Evolutionary conservation across 2,888 invertebrate species (phyloP), one percentile per base, ranked within the genome.

Genomic region (Chrysopilus asiliformis): DNA sequence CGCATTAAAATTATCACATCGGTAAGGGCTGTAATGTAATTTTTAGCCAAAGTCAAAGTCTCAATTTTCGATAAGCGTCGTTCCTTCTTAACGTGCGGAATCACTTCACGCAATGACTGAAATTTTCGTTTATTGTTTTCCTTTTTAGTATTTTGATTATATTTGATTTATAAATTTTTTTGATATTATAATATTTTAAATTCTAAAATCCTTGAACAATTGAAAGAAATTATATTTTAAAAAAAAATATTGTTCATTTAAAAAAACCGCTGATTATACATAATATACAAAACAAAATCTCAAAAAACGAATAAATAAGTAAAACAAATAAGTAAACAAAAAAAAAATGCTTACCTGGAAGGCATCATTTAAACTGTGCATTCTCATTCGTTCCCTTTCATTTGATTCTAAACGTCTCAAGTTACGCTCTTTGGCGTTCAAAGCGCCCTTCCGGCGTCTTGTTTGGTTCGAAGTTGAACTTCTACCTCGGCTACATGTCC

Each of bases 291-390:
- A n/a, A n/a, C n/a, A n/a, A n/a, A n/a, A n/a, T n/a, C n/a, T n/a
- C n/a, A n/a, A n/a, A n/a, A n/a, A n/a, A n/a, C n/a, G n/a, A n/a
- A n/a, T n/a, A n/a, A n/a, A n/a, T n/a, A n/a, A n/a, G n/a, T 28
- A n/a, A n/a, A n/a, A n/a, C n/a, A n/a, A n/a, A n/a, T n/a, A n/a
- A n/a, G n/a, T n/a, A n/a, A n/a, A n/a, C 9, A 28, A 9, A 4
- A 28, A 9, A 28, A n/a, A 7, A 4, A 15, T 6, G 45, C 61
- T 56, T 60, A 81, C 85, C 72, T 86, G 83, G 61, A 90, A 90
- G 12, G 90, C 90, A 55, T 87, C 83, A 58, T 90, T 90, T 39
- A 90, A 70, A 35, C 83, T 83, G 60, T 90, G 90, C 90, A 90
- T 90, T 50, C 90, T 70, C 80, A 86, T 84, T 39, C 90, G 69